Percentiles rank a stretch among this genome's conserved stretches.
phyloP scores from a whole-genome alignment of 1,140 invertebrate species.

The Trachymyrmex septentrionalis region DNA sequence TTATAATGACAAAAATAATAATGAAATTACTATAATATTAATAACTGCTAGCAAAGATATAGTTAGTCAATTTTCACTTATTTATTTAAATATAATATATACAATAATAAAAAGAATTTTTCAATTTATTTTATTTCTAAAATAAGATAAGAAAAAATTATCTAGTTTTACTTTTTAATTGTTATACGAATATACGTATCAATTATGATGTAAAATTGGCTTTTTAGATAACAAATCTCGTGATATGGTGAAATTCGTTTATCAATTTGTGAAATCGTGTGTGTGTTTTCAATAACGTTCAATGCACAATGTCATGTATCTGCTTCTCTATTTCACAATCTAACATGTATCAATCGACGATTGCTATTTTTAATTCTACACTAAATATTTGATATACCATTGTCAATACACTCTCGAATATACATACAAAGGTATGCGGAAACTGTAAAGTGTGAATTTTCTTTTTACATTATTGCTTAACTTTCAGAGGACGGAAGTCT shows the following conservation, averaged over 20 bases:
- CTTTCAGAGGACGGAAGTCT: no score
- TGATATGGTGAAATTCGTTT: conserved; percentile 36
- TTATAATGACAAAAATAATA: not conserved
- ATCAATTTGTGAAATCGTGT: conserved; percentile 16
- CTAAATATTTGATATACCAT: conserved; percentile 32
- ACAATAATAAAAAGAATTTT: not conserved
- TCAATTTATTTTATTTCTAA: not conserved
- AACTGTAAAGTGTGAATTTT: not conserved
- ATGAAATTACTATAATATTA: not conserved
- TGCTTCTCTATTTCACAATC: conserved; percentile 17
- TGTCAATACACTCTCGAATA: not conserved
- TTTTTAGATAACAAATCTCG: not conserved
- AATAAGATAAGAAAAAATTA: conserved; percentile 2
- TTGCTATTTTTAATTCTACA: conserved; percentile 27
- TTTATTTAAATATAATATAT: not conserved
- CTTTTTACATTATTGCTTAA: not conserved
- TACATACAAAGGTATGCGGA: not conserved
- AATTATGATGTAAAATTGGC: not conserved
- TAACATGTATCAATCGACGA: not conserved
- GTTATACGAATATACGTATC: not conserved
- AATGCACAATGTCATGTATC: not conserved
- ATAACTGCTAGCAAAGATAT: not conserved
- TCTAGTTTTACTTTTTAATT: not conserved
- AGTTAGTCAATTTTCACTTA: not conserved
- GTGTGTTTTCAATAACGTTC: conserved; percentile 28